Evolutionary conservation across 2,113 vertebrate species (phyloP), one percentile per base, ranked within the genome.

Genomic region (Meriones unguiculatus): DNA sequence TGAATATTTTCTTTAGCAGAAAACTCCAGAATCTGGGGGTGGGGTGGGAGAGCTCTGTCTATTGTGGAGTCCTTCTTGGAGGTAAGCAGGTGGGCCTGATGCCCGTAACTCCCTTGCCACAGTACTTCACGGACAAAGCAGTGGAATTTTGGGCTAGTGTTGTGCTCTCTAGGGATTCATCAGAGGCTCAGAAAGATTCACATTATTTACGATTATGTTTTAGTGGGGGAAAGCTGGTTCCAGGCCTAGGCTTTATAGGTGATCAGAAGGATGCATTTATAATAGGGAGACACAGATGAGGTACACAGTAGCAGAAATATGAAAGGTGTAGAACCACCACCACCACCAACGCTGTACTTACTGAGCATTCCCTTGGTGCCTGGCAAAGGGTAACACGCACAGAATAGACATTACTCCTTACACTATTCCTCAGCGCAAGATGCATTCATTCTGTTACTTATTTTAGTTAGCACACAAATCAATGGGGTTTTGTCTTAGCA

Each of bases 201-300:
- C 9, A 50, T 17, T 15, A 67, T 54, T 50, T 86, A 67, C 18
- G 62, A 86, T 67, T 86, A 86, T 2, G 2, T 84, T 94, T 93
- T 80, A n/a, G 25, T 84, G 28, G 24, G 24, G 50, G 85, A 96
- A 78, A 93, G 62, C n/a, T 82, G 87, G 75, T 80, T 69, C 12
- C 32, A 69, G 70, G 17, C 59, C 18, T 88, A 46, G 2, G 25
- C 77, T 88, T 87, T 62, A 41, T 91, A 30, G 62, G 17, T 41
- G 93, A 50, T 62, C n/a, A 78, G 75, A 94, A 91, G 50, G 75
- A 75, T 46, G 46, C 30, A 82, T 87, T n/a, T 65, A 10, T 64
- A 84, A 57, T 3, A 76, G 52, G 35, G 54, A 87, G 54, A 89
- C 69, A 52, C 25, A 59, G 32, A 35, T 4, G 59, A 76, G 57